Percentiles rank a stretch among this genome's conserved stretches.
Evolutionary conservation across 2,888 invertebrate genomes (phyloP).

Genomic region (Pandemis heparana): DNA sequence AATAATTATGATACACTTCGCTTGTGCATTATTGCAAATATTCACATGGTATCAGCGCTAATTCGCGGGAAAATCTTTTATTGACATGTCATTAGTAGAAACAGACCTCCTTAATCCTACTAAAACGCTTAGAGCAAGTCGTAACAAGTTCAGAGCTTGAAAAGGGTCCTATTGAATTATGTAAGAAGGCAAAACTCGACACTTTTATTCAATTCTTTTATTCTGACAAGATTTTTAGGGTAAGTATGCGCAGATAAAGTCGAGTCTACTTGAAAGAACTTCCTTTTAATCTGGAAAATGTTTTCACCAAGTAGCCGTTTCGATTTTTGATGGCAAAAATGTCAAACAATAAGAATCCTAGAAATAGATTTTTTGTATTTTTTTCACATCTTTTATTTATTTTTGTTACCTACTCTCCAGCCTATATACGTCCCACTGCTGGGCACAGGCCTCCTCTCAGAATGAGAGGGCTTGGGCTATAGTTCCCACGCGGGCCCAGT

Average conservation of each 20-base stretch:
- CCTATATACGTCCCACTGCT: no score
- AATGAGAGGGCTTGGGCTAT: no score
- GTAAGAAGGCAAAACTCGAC: slow-evolving; percentile 38
- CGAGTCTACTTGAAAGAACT: slow-evolving; percentile 13
- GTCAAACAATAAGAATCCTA: background rate
- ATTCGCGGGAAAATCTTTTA: background rate
- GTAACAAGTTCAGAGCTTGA: slow-evolving; percentile 25
- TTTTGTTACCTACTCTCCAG: no score
- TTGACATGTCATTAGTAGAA: slow-evolving; percentile 15
- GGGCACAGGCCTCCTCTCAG: no score
- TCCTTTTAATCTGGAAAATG: slow-evolving; percentile 8
- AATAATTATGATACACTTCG: background rate
- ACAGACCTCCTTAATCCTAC: slow-evolving; percentile 17
- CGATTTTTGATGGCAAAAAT: background rate
- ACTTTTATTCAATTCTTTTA: slow-evolving; percentile 35
- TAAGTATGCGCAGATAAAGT: slow-evolving; percentile 16
- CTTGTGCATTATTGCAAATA: background rate
- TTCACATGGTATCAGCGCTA: background rate
- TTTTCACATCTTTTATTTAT: no score
- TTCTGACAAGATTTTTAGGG: slow-evolving; percentile 28
- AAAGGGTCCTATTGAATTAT: slow-evolving; percentile 41
- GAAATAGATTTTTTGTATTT: background rate
- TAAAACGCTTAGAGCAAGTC: slow-evolving; percentile 30
- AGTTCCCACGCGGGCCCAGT: no score
- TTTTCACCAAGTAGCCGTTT: background rate